Conservation (phyloP, 2,113 vertebrate species). For the Maccullochella peelii region DNA sequence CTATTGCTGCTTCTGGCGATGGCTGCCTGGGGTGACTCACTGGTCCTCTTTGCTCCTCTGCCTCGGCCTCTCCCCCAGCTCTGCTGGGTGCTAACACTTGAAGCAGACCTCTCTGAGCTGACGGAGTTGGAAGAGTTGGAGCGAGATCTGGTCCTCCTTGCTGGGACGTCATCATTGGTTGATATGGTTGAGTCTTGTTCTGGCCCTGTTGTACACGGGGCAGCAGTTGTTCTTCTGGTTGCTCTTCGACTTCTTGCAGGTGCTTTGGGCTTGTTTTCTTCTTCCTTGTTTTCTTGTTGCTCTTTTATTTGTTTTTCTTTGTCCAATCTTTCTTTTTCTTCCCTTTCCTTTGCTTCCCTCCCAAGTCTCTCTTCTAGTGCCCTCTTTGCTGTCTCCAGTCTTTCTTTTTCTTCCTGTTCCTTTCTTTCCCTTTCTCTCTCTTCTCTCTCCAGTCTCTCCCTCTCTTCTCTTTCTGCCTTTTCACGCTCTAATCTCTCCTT, state of each 20-base stretch:
- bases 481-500: slow-evolving; percentile 19
- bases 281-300: background rate
- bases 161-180: slow-evolving; percentile 47
- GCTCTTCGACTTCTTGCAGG: slow-evolving; percentile 51
- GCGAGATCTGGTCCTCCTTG: slow-evolving; percentile 72
- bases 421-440: slow-evolving; percentile 16
- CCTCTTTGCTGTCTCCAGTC: slow-evolving; percentile 28
- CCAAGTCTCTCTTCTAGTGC: slow-evolving; percentile 20
- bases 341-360: background rate
- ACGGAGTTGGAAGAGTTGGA: slow-evolving; percentile 79
- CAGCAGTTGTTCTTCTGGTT: slow-evolving; percentile 31
- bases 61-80: slow-evolving; percentile 54
- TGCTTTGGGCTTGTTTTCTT: slow-evolving; percentile 11
- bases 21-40: background rate
- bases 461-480: slow-evolving; percentile 19
- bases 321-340: slow-evolving; percentile 12
- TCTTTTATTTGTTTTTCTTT: slow-evolving; percentile 32
- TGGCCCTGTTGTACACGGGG: background rate
- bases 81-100: slow-evolving; percentile 27
- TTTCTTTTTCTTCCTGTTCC: slow-evolving; percentile 19
- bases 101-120: slow-evolving; percentile 78
- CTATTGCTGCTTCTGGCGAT: slow-evolving; percentile 38
- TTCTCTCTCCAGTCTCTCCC: slow-evolving; percentile 13
- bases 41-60: slow-evolving; percentile 48
- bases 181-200: slow-evolving; percentile 4